phyloP scores from a whole-genome alignment of 2,797 vertebrate genomes.

The Anolis apletophallus region DNA sequence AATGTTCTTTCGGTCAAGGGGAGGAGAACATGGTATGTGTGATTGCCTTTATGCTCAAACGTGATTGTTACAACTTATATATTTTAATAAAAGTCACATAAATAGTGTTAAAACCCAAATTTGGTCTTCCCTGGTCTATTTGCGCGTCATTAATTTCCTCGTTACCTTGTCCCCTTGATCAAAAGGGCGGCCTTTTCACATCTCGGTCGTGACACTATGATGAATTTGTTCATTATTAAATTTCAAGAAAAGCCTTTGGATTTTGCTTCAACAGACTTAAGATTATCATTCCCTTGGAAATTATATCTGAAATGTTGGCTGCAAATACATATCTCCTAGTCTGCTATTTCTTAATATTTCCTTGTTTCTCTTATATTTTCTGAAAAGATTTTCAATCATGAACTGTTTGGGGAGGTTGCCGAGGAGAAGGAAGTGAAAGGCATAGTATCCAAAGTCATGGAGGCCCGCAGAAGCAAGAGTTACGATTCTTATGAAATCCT shows the following conservation, averaged over 20 bases:
- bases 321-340: neutral
- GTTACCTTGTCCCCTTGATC: too few species aligned
- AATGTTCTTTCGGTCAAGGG: too few species aligned
- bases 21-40: too few species aligned
- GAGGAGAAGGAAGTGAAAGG: conserved; percentile 97
- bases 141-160: too few species aligned
- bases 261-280: neutral
- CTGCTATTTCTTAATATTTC: conserved; percentile 33
- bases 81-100: too few species aligned
- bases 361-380: conserved; percentile 32
- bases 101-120: too few species aligned
- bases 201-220: too few species aligned
- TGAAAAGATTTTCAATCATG: conserved; percentile 92
- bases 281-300: neutral
- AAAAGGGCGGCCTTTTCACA: too few species aligned
- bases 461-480: conserved; percentile 96
- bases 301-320: neutral
- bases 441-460: conserved; percentile 96
- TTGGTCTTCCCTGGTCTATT: too few species aligned
- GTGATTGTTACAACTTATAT: too few species aligned
- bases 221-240: neutral
- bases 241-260: neutral
- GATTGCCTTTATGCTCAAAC: too few species aligned
- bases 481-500: conserved; percentile 94
- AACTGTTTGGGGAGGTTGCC: conserved; percentile 91